These are phyloP conservation scores for Sebastes cheni DNA, from an alignment of 2,797 vertebrate genomes.

Conservation along the genomic window DNA sequence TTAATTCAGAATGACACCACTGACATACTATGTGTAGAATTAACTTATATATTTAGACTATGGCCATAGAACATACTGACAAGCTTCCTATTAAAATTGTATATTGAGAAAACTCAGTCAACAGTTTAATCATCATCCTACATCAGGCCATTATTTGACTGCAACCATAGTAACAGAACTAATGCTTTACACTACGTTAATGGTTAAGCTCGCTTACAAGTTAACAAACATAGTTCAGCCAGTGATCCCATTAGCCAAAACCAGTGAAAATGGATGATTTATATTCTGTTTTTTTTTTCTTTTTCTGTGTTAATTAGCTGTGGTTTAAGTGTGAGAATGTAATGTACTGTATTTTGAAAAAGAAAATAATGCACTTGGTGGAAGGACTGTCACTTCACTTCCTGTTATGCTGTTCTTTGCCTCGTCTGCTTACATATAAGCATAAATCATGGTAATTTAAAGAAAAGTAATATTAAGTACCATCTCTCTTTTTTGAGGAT, in stretches of 20 bases:
- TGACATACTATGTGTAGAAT: background rate
- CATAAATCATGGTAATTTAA: background rate
- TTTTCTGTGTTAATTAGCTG: constrained; percentile 4
- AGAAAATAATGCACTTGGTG: background rate
- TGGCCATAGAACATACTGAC: background rate
- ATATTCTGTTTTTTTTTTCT: background rate
- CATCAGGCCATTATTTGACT: background rate
- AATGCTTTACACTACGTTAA: constrained; percentile 42
- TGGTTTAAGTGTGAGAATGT: constrained; percentile 8
- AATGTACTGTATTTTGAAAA: background rate
- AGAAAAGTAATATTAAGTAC: background rate
- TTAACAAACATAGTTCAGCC: constrained; percentile 35
- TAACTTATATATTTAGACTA: background rate
- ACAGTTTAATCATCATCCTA: constrained; percentile 5
- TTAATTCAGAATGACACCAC: background rate
- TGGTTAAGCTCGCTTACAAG: constrained; percentile 36
- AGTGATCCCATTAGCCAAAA: constrained; percentile 35
- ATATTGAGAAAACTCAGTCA: background rate
- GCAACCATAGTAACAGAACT: constrained; percentile 24
- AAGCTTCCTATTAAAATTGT: background rate
- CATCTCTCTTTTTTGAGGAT: background rate
- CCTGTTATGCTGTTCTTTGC: background rate
- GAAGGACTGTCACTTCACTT: background rate
- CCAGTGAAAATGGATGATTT: background rate
- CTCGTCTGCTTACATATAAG: background rate